Percentiles rank a stretch among this genome's conserved stretches.
These are phyloP conservation scores for Plemyria rubiginata DNA, from an alignment of 2,888 invertebrate genomes.

Conservation along the genomic window DNA sequence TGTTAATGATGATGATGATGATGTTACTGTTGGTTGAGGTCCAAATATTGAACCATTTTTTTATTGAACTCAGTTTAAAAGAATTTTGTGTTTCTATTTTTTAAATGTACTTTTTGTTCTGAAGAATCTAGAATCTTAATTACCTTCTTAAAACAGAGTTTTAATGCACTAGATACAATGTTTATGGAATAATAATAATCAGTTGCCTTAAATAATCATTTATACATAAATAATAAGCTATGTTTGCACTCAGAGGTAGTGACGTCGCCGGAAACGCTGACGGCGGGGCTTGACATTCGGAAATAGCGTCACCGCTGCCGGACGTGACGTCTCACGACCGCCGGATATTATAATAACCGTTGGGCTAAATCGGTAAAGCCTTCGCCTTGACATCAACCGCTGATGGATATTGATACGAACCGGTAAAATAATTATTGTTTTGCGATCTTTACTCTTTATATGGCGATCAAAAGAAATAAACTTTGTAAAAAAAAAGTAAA, in stretches of 20 bases:
- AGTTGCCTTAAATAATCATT: not conserved
- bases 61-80: no score
- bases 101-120: no score
- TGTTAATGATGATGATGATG: no score
- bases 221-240: constrained; percentile 7
- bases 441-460: not conserved
- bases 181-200: no score
- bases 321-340: constrained; percentile 51
- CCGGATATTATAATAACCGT: constrained; percentile 51
- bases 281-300: constrained; percentile 62
- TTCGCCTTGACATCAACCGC: constrained; percentile 13
- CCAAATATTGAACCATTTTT: no score
- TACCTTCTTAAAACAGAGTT: no score
- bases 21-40: no score
- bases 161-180: no score
- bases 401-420: constrained; percentile 11
- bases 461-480: no score
- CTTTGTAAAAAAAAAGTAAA: no score
- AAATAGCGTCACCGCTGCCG: constrained; percentile 62
- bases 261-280: constrained; percentile 53
- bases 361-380: constrained; percentile 26
- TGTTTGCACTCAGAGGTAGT: constrained; percentile 18
- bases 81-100: no score
- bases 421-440: constrained; percentile 7
- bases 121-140: no score